Percentiles rank a stretch among this genome's conserved stretches.
Conservation (phyloP, 2,888 invertebrate species). For the Pocota personata region DNA sequence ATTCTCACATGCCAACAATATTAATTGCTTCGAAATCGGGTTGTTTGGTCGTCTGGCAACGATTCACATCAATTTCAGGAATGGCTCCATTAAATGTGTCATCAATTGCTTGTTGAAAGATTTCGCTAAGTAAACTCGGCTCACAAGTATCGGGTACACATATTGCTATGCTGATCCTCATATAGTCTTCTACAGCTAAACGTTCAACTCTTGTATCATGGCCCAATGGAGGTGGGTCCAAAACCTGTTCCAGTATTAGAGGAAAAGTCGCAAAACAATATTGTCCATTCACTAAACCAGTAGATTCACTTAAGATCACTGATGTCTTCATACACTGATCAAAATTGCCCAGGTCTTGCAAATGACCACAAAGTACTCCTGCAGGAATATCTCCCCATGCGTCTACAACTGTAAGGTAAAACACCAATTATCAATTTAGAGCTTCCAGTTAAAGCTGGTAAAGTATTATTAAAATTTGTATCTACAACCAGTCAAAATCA, state of each 20-base stretch:
- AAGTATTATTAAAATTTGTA: no score
- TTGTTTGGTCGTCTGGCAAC: constrained; percentile 11
- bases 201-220: neutral
- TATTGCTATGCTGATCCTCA: constrained; percentile 35
- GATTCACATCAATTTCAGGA: constrained; percentile 12
- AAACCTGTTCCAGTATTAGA: neutral
- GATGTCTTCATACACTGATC: constrained; percentile 50
- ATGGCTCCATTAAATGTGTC: constrained; percentile 24
- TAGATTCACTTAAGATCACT: neutral
- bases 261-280: constrained; percentile 55
- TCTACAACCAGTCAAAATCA: no score
- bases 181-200: neutral
- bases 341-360: constrained; percentile 39
- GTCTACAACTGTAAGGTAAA: constrained; percentile 41
- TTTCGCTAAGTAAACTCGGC: constrained; percentile 4
- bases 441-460: no score
- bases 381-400: constrained; percentile 53
- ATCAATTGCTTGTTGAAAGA: constrained; percentile 28
- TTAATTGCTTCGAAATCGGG: constrained; percentile 34
- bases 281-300: constrained; percentile 41
- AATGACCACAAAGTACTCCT: constrained; percentile 41
- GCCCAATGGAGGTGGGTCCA: neutral
- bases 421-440: no score
- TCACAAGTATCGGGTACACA: constrained; percentile 58
- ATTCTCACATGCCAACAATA: constrained; percentile 53